A percentile compares a stretch with the other conserved stretches of the same genome.
These are phyloP conservation scores for Sminthurides aquaticus DNA, from an alignment of 2,888 invertebrate species.

Conservation along the genomic window DNA sequence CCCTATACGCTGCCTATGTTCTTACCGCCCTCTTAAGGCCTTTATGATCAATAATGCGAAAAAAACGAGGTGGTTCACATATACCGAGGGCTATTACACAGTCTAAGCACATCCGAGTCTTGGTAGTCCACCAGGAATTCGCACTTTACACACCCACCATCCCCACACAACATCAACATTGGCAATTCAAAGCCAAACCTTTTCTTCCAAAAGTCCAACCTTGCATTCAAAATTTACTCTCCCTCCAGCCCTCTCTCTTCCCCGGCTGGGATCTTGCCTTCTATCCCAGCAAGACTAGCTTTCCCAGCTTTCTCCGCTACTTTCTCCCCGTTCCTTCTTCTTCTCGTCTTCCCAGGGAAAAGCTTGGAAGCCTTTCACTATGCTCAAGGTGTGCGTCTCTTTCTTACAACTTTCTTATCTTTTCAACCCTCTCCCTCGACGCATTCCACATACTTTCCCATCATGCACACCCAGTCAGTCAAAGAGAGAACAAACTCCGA, in stretches of 20 bases:
- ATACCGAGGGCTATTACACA: neutral
- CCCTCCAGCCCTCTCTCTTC: conserved; percentile 5
- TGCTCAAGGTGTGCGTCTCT: neutral
- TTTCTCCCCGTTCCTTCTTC: too few species aligned
- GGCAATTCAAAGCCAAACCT: conserved; percentile 30
- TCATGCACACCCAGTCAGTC: neutral
- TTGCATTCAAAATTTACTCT: conserved; percentile 20
- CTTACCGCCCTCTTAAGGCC: neutral
- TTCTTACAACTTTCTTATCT: neutral
- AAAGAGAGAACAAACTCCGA: neutral
- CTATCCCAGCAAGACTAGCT: neutral
- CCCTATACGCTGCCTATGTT: neutral
- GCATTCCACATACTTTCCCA: neutral
- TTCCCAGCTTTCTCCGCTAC: neutral
- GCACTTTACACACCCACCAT: conserved; percentile 25
- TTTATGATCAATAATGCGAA: conserved; percentile 35
- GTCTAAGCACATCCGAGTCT: conserved; percentile 25
- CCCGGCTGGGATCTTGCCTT: neutral
- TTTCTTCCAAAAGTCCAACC: conserved; percentile 10
- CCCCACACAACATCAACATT: conserved; percentile 30
- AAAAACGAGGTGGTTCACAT: conserved; percentile 18
- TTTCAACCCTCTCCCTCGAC: neutral
- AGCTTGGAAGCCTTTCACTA: neutral
- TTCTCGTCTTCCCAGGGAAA: too few species aligned
- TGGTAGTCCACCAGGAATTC: conserved; percentile 27